These are phyloP conservation scores for Drosophila fungiperda DNA, from an alignment of 2,888 invertebrate species.

Conservation along the genomic window DNA sequence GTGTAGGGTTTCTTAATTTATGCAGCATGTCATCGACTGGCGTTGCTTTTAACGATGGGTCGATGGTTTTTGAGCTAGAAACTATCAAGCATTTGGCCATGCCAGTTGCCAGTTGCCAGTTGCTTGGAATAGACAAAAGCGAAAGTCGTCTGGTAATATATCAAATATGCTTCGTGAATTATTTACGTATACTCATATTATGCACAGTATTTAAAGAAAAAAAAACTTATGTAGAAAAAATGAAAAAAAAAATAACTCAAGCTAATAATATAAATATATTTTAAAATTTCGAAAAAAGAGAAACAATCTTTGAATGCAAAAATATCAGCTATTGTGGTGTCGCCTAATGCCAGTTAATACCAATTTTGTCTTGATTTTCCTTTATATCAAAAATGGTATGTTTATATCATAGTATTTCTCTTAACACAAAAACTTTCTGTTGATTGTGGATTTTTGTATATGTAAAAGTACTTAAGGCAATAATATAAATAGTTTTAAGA, in stretches of 20 bases:
- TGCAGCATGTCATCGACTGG: slow-evolving; percentile 69
- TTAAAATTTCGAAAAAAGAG: slow-evolving; percentile 8
- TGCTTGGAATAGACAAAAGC: slow-evolving; percentile 60
- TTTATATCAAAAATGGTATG: background rate
- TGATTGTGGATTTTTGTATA: background rate
- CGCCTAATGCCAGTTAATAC: slow-evolving; percentile 13
- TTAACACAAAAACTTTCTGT: background rate
- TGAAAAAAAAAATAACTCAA: slow-evolving; percentile 3
- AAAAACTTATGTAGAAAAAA: slow-evolving; percentile 6
- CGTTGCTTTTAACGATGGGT: slow-evolving; percentile 55
- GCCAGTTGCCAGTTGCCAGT: slow-evolving; percentile 16
- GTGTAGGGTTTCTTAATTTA: slow-evolving; percentile 66
- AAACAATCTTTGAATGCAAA: slow-evolving; percentile 29
- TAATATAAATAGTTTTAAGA: background rate
- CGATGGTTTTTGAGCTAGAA: slow-evolving; percentile 55
- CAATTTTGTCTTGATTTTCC: background rate
- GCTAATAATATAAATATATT: slow-evolving; percentile 15
- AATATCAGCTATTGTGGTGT: slow-evolving; percentile 6
- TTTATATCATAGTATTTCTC: background rate
- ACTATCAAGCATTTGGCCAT: slow-evolving; percentile 41
- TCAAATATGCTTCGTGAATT: slow-evolving; percentile 61
- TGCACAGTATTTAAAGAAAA: slow-evolving; percentile 26
- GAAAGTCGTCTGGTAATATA: slow-evolving; percentile 69
- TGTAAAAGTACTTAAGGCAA: background rate
- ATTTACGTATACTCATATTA: slow-evolving; percentile 47